Evolutionary conservation across 2,113 vertebrate species (phyloP).

Genomic region (Eptatretus burgeri): DNA sequence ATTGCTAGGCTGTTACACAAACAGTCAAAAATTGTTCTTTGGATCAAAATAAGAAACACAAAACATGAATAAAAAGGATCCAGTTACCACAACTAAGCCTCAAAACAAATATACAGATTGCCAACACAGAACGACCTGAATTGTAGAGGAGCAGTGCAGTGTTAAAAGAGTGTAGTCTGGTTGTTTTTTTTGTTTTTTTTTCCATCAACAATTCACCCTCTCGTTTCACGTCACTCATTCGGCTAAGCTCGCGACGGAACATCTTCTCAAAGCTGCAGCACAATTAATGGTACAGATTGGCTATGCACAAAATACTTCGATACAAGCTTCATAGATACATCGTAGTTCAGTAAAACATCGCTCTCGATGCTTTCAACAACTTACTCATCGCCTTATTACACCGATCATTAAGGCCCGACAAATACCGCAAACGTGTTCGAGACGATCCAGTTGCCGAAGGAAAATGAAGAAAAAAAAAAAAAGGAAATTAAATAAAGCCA

Average conservation of each 20-base stretch:
- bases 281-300: slow-evolving; percentile 1
- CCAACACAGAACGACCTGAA: not conserved
- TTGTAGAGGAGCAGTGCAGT: not conserved
- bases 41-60: too few species aligned
- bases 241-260: not conserved
- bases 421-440: not conserved
- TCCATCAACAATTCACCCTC: not conserved
- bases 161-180: not conserved
- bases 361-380: not conserved
- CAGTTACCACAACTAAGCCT: too few species aligned
- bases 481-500: not conserved
- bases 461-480: not conserved
- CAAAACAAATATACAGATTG: too few species aligned
- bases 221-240: not conserved
- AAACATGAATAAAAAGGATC: too few species aligned
- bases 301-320: slow-evolving; percentile 4
- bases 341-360: not conserved
- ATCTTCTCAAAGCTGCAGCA: not conserved
- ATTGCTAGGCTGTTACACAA: too few species aligned
- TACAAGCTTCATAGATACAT: slow-evolving; percentile 1
- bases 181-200: too few species aligned
- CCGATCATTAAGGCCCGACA: not conserved
- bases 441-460: not conserved
- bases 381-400: not conserved
- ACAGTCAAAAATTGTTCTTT: too few species aligned